A percentile compares a stretch with the other conserved stretches of the same genome.
These are phyloP conservation scores for Rhineura floridana DNA, from an alignment of 2,113 vertebrate genomes.

Conservation along the genomic window DNA sequence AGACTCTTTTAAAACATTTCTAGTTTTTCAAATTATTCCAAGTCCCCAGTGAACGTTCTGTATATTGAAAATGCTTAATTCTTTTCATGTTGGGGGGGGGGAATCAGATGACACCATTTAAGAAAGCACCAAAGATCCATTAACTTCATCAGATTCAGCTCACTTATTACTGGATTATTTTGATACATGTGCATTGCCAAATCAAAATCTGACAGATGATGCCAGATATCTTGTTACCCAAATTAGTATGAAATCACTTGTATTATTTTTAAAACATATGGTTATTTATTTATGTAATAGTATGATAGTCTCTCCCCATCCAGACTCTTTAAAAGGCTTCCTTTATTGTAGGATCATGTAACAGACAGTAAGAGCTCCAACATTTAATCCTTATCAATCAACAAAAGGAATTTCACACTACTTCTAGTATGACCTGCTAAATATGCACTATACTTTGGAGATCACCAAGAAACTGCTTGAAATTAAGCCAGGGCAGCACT, in stretches of 20 bases:
- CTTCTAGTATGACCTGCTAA: conserved; percentile 1
- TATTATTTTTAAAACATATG: conserved; percentile 50
- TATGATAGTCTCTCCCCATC: conserved; percentile 20
- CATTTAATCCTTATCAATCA: conserved; percentile 63
- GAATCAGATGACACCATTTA: conserved; percentile 8
- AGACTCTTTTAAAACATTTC: conserved; percentile 5
- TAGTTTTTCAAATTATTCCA: not conserved
- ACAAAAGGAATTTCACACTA: conserved; percentile 54
- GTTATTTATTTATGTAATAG: conserved; percentile 45
- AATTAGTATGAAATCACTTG: conserved; percentile 44
- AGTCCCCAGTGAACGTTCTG: not conserved
- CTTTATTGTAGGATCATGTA: conserved; percentile 47
- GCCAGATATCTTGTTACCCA: conserved; percentile 52
- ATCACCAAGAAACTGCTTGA: conserved; percentile 52
- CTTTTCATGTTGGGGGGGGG: not conserved
- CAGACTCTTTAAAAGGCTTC: conserved; percentile 34
- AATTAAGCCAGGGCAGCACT: conserved; percentile 43
- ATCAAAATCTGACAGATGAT: conserved; percentile 27
- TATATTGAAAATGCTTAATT: not conserved
- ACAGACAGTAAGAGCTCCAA: conserved; percentile 50
- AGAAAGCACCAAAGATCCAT: conserved; percentile 31
- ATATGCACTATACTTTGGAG: conserved; percentile 29
- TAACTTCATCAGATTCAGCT: conserved; percentile 29
- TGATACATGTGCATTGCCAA: conserved; percentile 13
- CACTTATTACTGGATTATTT: conserved; percentile 50